phyloP scores from a whole-genome alignment of 2,888 invertebrate genomes.

The Oxytorus armatus region DNA sequence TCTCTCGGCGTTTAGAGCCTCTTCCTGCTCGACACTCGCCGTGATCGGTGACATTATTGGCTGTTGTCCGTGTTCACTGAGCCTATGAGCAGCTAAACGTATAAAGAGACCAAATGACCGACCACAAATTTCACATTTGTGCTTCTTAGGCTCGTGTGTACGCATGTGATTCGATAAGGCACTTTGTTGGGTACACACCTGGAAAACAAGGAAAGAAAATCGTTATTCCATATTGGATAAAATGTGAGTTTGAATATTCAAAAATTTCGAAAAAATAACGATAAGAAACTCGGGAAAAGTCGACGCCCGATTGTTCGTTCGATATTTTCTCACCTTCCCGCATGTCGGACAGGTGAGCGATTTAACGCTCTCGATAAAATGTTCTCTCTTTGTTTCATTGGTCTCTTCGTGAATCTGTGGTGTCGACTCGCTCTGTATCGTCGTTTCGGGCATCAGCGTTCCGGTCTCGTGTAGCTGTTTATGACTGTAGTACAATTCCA shows the following conservation, averaged over 20 bases:
- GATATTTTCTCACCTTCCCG: conserved; percentile 75
- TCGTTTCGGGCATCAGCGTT: conserved; percentile 41
- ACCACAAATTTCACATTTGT: conserved; percentile 80
- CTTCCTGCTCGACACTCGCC: conserved; percentile 79
- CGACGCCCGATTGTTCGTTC: background rate
- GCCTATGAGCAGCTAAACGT: conserved; percentile 77
- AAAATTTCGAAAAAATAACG: conserved; percentile 6
- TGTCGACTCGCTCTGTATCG: conserved; percentile 30
- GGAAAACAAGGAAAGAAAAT: conserved; percentile 3
- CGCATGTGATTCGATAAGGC: conserved; percentile 81
- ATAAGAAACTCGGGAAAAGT: background rate
- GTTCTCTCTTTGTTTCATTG: conserved; percentile 71
- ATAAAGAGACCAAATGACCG: conserved; percentile 79
- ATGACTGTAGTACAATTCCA: conserved; percentile 75
- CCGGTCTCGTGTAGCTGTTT: conserved; percentile 74
- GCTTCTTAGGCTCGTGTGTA: conserved; percentile 80
- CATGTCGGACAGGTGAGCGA: conserved; percentile 79
- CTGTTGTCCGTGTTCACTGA: conserved; percentile 78
- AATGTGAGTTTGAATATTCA: too few species aligned
- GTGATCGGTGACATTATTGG: conserved; percentile 74
- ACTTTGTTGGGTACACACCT: conserved; percentile 81
- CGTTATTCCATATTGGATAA: too few species aligned
- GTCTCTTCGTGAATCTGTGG: conserved; percentile 63
- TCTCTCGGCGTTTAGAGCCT: conserved; percentile 79
- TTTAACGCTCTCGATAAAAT: conserved; percentile 73